Evolutionary conservation across 2,113 vertebrate genomes (phyloP).

Genomic region (Hystrix cristata): DNA sequence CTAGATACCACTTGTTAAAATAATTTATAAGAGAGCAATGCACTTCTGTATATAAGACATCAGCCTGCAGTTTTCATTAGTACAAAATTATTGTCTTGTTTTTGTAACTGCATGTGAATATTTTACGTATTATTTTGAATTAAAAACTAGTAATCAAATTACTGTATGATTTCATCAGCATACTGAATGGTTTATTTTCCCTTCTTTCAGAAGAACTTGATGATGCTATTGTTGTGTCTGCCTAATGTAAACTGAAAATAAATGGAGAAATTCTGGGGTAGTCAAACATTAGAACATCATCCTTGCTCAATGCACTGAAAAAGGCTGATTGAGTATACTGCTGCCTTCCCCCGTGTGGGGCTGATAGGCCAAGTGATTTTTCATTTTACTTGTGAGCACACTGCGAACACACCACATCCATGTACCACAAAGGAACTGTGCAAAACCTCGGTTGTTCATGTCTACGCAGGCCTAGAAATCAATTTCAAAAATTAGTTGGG

Average conservation of each 20-base stretch:
- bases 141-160: background rate
- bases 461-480: background rate
- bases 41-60: background rate
- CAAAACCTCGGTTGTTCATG: conserved; percentile 50
- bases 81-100: background rate
- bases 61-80: background rate
- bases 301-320: background rate
- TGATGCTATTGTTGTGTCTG: background rate
- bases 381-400: conserved; percentile 64
- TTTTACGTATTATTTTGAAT: background rate
- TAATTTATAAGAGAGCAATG: background rate
- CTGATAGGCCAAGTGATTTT: background rate
- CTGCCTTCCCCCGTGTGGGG: background rate
- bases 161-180: fast-evolving
- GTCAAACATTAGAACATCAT: background rate
- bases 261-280: background rate
- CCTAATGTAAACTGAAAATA: background rate
- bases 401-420: background rate
- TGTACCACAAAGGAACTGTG: conserved; percentile 56
- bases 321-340: background rate
- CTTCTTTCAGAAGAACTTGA: background rate
- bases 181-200: background rate
- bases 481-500: background rate
- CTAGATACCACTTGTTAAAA: background rate
- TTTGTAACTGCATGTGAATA: background rate